These are phyloP conservation scores for Mimachlamys varia DNA, from an alignment of 2,888 invertebrate species.

Conservation along the genomic window DNA sequence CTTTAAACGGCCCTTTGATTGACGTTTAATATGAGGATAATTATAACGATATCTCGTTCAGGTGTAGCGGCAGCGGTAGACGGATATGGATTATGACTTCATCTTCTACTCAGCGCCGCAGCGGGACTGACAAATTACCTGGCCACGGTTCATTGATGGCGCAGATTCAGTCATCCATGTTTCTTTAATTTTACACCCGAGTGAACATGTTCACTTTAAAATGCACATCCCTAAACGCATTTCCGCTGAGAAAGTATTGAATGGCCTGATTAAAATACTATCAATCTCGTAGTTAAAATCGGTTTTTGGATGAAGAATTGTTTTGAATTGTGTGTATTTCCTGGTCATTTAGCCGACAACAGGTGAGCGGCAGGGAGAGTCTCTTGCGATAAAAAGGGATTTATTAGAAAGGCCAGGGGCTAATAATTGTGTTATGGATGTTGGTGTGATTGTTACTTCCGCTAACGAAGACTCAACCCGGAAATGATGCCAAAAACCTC, in stretches of 20 bases:
- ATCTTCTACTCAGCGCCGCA: not conserved
- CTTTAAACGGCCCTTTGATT: not conserved
- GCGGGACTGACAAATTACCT: not conserved
- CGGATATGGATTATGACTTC: not conserved
- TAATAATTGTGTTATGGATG: not conserved
- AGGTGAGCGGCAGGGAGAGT: not conserved
- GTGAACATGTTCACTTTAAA: not conserved
- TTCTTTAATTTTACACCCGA: not conserved
- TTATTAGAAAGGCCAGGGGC: not conserved
- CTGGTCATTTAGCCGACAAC: not conserved
- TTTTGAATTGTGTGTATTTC: not conserved
- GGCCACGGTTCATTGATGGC: not conserved
- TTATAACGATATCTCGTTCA: not conserved
- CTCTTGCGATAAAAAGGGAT: not conserved
- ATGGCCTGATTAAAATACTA: conserved; percentile 5
- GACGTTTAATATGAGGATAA: not conserved
- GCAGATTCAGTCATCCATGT: conserved; percentile 22
- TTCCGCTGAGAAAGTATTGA: not conserved
- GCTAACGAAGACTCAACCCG: not conserved
- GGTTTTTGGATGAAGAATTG: not conserved
- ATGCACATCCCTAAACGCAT: not conserved
- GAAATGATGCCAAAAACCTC: not conserved
- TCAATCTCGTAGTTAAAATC: not conserved
- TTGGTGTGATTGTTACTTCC: conserved; percentile 12
- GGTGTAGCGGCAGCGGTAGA: not conserved